phyloP scores from a whole-genome alignment of 2,888 invertebrate genomes.

The Opisthograptis luteolata region DNA sequence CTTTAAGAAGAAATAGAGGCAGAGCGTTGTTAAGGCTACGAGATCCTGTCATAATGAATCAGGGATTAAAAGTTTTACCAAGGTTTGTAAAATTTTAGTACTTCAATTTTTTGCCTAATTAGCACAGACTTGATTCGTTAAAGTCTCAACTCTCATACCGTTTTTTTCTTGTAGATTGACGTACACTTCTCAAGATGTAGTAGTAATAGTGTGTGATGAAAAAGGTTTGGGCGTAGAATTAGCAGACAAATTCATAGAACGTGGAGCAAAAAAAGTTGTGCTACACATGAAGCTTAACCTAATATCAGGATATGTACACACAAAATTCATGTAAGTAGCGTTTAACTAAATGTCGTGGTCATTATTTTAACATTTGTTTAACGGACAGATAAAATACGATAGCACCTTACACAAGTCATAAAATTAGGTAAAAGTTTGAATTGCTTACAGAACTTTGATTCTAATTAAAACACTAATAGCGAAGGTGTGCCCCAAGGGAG shows the following conservation, averaged over 20 bases:
- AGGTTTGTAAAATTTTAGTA: slow-evolving; percentile 43
- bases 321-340: slow-evolving; percentile 45
- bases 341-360: too few relatives aligned
- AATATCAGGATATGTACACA: slow-evolving; percentile 42
- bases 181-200: slow-evolving; percentile 39
- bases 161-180: slow-evolving; percentile 39
- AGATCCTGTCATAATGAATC: slow-evolving; percentile 33
- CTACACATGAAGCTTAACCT: slow-evolving; percentile 39
- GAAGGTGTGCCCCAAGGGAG: too few relatives aligned
- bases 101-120: background rate
- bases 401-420: too few relatives aligned
- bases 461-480: too few relatives aligned
- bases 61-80: slow-evolving; percentile 40
- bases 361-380: too few relatives aligned
- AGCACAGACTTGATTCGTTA: background rate
- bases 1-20: slow-evolving; percentile 85
- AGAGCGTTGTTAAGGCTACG: slow-evolving; percentile 44
- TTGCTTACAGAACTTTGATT: too few relatives aligned
- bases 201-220: slow-evolving; percentile 46
- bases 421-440: too few relatives aligned
- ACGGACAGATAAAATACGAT: too few relatives aligned
- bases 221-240: slow-evolving; percentile 45
- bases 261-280: slow-evolving; percentile 47
- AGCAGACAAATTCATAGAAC: slow-evolving; percentile 42
- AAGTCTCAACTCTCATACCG: background rate